These are phyloP conservation scores for Tetraneura akinire DNA, from an alignment of 1,140 invertebrate species.

Conservation along the genomic window DNA sequence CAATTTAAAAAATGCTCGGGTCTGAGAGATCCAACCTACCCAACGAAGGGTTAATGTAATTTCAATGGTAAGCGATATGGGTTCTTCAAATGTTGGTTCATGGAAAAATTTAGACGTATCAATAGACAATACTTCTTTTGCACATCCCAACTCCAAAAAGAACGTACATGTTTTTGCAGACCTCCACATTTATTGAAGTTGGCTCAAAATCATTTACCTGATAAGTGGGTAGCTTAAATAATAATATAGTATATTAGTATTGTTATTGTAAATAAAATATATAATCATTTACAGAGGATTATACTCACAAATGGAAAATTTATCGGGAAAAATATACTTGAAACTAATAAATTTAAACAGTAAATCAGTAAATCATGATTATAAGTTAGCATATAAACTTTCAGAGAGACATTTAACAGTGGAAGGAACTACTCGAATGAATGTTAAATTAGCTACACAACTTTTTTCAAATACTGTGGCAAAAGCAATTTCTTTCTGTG, in stretches of 20 bases:
- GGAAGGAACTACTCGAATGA: neutral
- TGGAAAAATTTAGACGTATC: neutral
- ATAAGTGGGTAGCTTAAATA: neutral
- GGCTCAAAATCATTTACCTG: constrained; percentile 12
- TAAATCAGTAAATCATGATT: neutral
- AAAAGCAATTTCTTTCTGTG: neutral
- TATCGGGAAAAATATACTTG: neutral
- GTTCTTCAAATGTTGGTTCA: neutral
- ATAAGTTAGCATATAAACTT: constrained; percentile 2
- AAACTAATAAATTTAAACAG: neutral
- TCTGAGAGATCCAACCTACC: too few relatives aligned
- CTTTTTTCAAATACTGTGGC: neutral
- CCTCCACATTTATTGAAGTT: constrained; percentile 16
- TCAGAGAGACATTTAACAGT: neutral
- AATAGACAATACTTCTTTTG: neutral
- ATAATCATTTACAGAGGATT: constrained; percentile 11
- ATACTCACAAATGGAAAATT: neutral
- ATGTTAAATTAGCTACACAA: neutral
- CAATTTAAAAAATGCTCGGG: too few relatives aligned
- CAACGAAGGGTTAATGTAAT: too few relatives aligned
- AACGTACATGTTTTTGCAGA: neutral
- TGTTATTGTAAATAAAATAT: neutral
- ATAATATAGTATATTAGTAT: neutral
- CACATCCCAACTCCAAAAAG: neutral
- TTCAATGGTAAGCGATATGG: neutral